These are phyloP conservation scores for Sebastes alutus DNA, from an alignment of 2,797 vertebrate genomes.

Conservation along the genomic window DNA sequence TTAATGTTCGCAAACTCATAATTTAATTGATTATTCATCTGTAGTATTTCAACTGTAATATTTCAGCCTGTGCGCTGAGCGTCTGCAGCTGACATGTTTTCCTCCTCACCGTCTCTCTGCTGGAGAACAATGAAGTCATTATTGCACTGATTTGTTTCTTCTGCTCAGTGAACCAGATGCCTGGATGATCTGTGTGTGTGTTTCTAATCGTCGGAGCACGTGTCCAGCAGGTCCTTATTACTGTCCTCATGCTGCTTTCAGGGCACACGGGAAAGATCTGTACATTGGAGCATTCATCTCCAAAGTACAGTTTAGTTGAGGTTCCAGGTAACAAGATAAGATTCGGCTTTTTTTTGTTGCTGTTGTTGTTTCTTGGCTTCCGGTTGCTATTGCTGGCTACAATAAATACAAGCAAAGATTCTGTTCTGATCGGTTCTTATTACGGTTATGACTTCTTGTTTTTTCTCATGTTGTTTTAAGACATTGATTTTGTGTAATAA, in stretches of 20 bases:
- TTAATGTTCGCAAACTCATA: neutral
- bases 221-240: slow-evolving; percentile 72
- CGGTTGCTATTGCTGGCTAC: neutral
- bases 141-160: slow-evolving; percentile 67
- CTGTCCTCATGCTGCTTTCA: slow-evolving; percentile 38
- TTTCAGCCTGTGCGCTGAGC: neutral
- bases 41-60: neutral
- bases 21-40: neutral
- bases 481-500: neutral
- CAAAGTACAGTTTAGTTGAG: neutral
- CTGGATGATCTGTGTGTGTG: slow-evolving; percentile 45
- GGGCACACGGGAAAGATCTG: neutral
- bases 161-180: slow-evolving; percentile 50
- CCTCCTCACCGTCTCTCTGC: slow-evolving; percentile 13
- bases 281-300: neutral
- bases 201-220: slow-evolving; percentile 63
- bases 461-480: no score
- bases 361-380: no score
- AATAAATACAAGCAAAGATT: neutral
- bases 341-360: no score
- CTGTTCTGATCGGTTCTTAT: neutral
- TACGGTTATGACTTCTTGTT: no score
- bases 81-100: slow-evolving; percentile 27
- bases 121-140: slow-evolving; percentile 73
- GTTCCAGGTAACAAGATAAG: neutral